Evolutionary conservation across 2,113 vertebrate genomes (phyloP).

Genomic region (Mus pahari): DNA sequence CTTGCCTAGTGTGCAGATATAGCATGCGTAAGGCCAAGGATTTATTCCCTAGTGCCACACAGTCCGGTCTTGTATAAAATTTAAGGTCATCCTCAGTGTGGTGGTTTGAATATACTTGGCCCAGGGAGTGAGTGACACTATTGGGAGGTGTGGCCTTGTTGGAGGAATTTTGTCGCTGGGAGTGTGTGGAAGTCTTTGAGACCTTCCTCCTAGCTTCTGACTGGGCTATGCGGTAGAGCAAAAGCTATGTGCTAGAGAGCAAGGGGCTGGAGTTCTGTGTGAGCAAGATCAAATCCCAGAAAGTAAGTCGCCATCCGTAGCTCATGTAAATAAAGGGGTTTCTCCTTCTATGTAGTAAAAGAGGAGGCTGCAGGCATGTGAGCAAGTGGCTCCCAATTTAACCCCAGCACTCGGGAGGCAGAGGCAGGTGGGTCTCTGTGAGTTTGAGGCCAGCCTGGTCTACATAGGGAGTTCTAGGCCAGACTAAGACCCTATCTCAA

Average conservation of each 20-base stretch:
- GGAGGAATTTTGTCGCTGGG: too few species aligned
- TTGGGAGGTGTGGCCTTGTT: too few species aligned
- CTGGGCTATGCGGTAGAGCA: not conserved
- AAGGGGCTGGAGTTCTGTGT: not conserved
- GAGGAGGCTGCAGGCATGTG: not conserved
- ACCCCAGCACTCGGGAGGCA: too few species aligned
- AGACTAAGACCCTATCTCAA: not conserved
- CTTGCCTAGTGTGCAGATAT: not conserved
- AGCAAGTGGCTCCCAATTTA: not conserved
- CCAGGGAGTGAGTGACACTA: too few species aligned
- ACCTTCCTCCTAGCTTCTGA: too few species aligned
- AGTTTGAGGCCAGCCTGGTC: not conserved
- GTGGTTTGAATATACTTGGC: too few species aligned
- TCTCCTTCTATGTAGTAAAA: not conserved
- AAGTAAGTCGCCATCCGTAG: not conserved
- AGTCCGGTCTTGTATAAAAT: not conserved
- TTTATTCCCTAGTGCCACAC: not conserved
- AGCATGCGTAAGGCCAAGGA: not conserved
- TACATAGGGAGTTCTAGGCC: not conserved
- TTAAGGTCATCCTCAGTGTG: not conserved
- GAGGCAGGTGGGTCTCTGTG: not conserved
- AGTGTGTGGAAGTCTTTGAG: too few species aligned
- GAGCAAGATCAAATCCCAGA: not conserved
- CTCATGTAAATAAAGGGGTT: too few species aligned
- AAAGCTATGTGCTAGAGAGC: not conserved